Evolutionary conservation across 2,888 invertebrate species (phyloP).

Genomic region (Cotesia congregata): DNA sequence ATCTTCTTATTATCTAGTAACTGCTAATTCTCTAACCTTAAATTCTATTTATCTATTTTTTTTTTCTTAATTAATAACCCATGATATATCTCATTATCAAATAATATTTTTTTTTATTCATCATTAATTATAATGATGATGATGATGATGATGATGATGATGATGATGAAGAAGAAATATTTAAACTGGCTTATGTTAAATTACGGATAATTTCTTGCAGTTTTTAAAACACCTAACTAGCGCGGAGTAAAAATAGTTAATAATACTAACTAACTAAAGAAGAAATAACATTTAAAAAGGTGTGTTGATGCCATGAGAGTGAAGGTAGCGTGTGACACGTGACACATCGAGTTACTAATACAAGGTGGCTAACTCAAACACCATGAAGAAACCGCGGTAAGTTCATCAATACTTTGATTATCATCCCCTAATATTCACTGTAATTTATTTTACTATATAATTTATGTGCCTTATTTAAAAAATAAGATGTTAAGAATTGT

Average conservation of each 20-base stretch:
- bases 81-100: background rate
- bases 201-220: conserved; percentile 1
- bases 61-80: background rate
- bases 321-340: conserved; percentile 58
- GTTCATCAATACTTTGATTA: conserved; percentile 41
- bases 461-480: background rate
- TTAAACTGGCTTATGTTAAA: background rate
- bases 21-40: background rate
- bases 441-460: background rate
- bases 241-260: background rate
- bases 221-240: background rate
- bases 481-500: background rate
- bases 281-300: background rate
- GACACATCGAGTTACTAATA: conserved; percentile 57
- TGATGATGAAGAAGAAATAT: too few relatives aligned
- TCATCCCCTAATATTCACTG: background rate
- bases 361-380: conserved; percentile 50
- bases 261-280: background rate
- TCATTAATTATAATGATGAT: too few relatives aligned
- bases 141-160: too few relatives aligned
- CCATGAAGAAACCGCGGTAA: conserved; percentile 66
- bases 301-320: conserved; percentile 58
- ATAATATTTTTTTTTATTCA: too few relatives aligned
- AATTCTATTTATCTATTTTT: background rate
- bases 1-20: background rate